These are phyloP conservation scores for Aporrectodea caliginosa DNA, from an alignment of 1,140 invertebrate genomes.

Conservation along the genomic window DNA sequence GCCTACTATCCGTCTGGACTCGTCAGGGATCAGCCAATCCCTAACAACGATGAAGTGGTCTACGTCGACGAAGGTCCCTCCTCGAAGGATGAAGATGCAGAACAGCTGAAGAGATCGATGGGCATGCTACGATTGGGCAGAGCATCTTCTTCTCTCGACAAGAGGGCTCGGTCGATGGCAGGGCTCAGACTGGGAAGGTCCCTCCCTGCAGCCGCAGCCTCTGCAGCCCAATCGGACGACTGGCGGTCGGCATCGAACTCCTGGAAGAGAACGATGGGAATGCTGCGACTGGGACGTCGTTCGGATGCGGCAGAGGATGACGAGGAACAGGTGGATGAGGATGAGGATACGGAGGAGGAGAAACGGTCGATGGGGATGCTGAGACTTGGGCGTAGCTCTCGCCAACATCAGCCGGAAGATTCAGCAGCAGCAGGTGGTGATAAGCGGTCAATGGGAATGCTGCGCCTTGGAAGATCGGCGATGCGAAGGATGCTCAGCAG, in stretches of 20 bases:
- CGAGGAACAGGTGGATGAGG: background rate
- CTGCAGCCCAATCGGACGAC: too few relatives aligned
- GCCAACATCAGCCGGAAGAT: too few relatives aligned
- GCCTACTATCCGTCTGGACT: too few relatives aligned
- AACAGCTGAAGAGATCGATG: background rate
- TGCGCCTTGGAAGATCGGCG: background rate
- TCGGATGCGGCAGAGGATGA: background rate
- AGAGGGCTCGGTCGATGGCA: background rate
- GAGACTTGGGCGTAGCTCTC: background rate
- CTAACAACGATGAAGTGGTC: too few relatives aligned
- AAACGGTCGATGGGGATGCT: background rate
- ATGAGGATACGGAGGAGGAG: background rate
- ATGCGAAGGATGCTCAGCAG: too few relatives aligned
- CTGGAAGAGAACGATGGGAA: background rate
- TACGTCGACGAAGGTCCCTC: too few relatives aligned
- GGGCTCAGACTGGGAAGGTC: background rate
- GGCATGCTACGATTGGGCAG: background rate
- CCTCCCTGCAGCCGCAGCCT: background rate
- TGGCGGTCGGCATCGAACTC: too few relatives aligned
- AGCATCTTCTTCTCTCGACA: background rate
- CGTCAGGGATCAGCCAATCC: too few relatives aligned
- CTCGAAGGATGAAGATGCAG: background rate
- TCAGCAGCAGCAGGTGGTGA: background rate
- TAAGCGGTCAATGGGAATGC: background rate
- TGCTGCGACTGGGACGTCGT: background rate